A percentile compares a stretch with the other conserved stretches of the same genome.
These are phyloP conservation scores for Leptarthrus brevirostris DNA, from an alignment of 2,888 invertebrate genomes.

Conservation along the genomic window DNA sequence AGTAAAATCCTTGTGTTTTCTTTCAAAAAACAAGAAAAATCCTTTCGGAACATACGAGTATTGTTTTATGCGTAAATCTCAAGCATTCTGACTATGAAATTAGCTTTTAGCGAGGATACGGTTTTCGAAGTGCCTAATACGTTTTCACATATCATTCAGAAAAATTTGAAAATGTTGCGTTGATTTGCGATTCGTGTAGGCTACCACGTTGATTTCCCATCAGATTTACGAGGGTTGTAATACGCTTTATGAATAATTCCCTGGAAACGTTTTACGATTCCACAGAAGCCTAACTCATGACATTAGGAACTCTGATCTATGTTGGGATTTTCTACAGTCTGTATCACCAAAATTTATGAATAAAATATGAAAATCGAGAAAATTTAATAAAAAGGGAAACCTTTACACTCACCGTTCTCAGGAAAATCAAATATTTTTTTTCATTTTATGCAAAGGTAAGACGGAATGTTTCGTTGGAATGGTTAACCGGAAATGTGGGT, in stretches of 20 bases:
- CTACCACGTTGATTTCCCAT: slow-evolving; percentile 28
- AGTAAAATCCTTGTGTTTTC: not conserved
- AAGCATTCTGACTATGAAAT: not conserved
- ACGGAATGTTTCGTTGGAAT: not conserved
- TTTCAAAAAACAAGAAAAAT: not conserved
- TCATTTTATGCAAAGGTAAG: slow-evolving; percentile 26
- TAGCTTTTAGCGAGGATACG: slow-evolving; percentile 5
- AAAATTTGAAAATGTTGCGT: slow-evolving; percentile 24
- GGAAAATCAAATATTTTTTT: slow-evolving; percentile 11
- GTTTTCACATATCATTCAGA: slow-evolving; percentile 25
- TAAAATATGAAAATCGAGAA: slow-evolving; percentile 43
- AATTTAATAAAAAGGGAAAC: slow-evolving; percentile 35
- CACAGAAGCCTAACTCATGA: slow-evolving; percentile 15
- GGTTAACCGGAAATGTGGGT: not conserved
- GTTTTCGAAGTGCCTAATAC: not conserved
- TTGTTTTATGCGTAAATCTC: not conserved
- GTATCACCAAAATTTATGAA: slow-evolving; percentile 26
- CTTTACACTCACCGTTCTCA: not conserved
- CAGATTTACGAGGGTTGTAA: slow-evolving; percentile 31
- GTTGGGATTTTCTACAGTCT: slow-evolving; percentile 5
- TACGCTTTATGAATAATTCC: slow-evolving; percentile 38
- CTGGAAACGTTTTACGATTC: slow-evolving; percentile 32
- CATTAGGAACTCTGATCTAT: slow-evolving; percentile 38
- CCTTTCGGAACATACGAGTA: not conserved
- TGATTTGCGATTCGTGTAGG: slow-evolving; percentile 30